Evolutionary conservation across 2,888 invertebrate species (phyloP).

Genomic region (Willowsia nigromaculata): DNA sequence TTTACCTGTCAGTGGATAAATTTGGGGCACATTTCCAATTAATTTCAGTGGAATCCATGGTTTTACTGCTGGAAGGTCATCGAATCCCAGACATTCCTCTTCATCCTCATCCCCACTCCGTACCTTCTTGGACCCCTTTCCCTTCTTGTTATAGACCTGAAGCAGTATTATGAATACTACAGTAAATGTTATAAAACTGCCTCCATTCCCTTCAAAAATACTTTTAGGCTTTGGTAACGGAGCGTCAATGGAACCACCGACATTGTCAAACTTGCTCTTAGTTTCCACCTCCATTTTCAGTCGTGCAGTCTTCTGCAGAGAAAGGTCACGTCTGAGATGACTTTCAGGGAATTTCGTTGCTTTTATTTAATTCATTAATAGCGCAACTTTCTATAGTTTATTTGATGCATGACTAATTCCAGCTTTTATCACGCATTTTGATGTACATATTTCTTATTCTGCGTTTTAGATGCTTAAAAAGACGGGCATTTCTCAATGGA

Average conservation of each 20-base stretch:
- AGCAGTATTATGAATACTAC: background rate
- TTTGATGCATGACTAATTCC: no score
- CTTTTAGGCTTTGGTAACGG: background rate
- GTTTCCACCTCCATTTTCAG: background rate
- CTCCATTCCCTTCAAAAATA: background rate
- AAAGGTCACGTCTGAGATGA: background rate
- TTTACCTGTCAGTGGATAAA: background rate
- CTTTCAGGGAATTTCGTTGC: background rate
- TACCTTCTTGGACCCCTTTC: background rate
- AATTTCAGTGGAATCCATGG: background rate
- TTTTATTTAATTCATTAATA: background rate
- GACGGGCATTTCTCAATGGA: no score
- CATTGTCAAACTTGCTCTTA: background rate
- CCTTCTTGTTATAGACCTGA: background rate
- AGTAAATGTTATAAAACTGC: background rate
- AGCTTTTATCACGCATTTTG: no score
- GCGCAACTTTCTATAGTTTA: no score
- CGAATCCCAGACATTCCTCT: background rate
- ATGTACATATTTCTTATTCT: no score
- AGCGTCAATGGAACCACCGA: background rate
- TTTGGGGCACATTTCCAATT: background rate
- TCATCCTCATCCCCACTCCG: background rate
- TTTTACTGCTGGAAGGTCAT: background rate
- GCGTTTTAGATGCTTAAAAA: no score
- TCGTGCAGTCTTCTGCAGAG: no score